Base-by-base conservation (phyloP, 92 coral and sea anemone species). In the Muricea muricata region DNA sequence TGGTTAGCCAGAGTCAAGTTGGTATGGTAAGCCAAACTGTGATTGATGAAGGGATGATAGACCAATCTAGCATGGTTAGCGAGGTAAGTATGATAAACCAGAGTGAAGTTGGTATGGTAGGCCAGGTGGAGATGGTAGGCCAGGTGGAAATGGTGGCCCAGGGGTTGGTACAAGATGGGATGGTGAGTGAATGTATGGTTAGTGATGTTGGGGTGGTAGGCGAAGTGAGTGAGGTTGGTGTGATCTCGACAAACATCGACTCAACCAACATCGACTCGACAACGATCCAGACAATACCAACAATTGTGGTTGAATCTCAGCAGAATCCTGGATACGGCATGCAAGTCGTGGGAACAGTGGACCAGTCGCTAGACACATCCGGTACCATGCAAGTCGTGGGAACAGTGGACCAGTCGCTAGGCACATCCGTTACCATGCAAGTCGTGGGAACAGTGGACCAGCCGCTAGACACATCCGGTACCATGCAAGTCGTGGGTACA, bases 201-300 rank as follows among this genome's bases (percentile, higher is more conserved):
- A 29, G 79, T 42, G 57, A 73, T 21, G 57, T 73, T 39, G 52
- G 79, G 30, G 20, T 73, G 56, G 79, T 41, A 20, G 61, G 28
- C 1, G 11, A 25, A 24, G 7, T 52, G 4, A 52, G 26, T 17
- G 60, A 52, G 60, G 23, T 10, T 52, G 60, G 60, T 18, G 20
- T 52, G 60, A 52, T 25, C 2, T 52, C 60, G 26, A 52, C 60
- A 52, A 52, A 52, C 60, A 52, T 52, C 60, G 60, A 52, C 60
- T 52, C 60, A 52, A 48, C 56, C n/a, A n/a, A 48, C 56, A 48
- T 48, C 56, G 56, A 48, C 56, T 48, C 56, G 18, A 52, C 60
- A 17, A 52, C 60, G 60, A 52, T 52, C 23, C 26, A 18, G 20
- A 52, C 60, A 17, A 52, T 52, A 20, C 60, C 60, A 52, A 52